A percentile compares a stretch with the other conserved stretches of the same genome.
Evolutionary conservation across 2,888 invertebrate genomes (phyloP).

Genomic region (Oligia strigilis): DNA sequence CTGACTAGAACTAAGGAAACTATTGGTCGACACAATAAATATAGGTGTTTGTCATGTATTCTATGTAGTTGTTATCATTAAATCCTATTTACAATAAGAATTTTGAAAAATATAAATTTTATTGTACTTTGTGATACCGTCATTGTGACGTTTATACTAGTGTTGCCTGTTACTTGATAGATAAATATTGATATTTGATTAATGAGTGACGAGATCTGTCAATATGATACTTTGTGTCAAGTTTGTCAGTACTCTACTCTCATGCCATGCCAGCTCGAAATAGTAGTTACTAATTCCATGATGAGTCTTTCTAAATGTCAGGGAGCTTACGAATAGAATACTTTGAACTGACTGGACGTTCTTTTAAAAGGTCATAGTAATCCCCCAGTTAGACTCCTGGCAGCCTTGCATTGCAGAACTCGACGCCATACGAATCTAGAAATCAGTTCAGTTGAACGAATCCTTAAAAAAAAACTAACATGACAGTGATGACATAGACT

Average conservation of each 20-base stretch:
- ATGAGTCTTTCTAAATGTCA: no score
- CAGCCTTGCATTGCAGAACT: background rate
- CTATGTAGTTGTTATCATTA: slow-evolving; percentile 37
- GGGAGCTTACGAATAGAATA: no score
- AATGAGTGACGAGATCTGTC: no score
- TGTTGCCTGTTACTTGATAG: background rate
- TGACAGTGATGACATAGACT: background rate
- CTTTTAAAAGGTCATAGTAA: no score
- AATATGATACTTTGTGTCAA: background rate
- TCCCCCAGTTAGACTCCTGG: no score
- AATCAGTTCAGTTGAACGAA: slow-evolving; percentile 24
- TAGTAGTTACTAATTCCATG: no score
- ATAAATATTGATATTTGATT: no score
- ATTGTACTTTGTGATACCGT: slow-evolving; percentile 59
- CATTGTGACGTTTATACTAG: slow-evolving; percentile 64
- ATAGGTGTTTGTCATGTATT: slow-evolving; percentile 46
- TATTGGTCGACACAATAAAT: slow-evolving; percentile 48
- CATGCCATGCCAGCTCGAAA: no score
- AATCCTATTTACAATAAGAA: slow-evolving; percentile 44
- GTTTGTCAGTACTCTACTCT: background rate
- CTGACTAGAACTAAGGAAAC: slow-evolving; percentile 76
- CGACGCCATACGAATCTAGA: no score
- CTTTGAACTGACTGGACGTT: no score
- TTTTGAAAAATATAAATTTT: slow-evolving; percentile 44
- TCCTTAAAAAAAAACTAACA: background rate